Evolutionary conservation across 2,797 vertebrate species (phyloP).

Genomic region (Pipistrellus pipistrellus): DNA sequence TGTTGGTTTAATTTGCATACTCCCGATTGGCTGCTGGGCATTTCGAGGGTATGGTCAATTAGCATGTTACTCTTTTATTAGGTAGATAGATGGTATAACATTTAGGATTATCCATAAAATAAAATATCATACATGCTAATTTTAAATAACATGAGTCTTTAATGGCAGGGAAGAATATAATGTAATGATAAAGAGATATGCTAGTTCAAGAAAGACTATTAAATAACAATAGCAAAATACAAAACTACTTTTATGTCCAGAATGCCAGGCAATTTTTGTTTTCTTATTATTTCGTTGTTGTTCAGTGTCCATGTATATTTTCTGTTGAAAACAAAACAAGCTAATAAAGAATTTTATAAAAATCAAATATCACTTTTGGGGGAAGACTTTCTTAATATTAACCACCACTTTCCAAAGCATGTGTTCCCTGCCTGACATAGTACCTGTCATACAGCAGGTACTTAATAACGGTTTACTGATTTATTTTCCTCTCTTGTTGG

Average conservation of each 20-base stretch:
- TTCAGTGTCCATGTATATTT: background rate
- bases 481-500: background rate
- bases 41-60: no score
- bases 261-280: background rate
- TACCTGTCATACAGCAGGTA: background rate
- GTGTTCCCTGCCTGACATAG: background rate
- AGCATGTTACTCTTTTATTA: no score
- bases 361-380: background rate
- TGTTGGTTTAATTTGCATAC: no score
- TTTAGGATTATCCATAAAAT: background rate
- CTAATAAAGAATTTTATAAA: background rate
- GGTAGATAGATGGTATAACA: background rate
- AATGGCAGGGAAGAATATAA: background rate
- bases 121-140: background rate
- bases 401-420: background rate
- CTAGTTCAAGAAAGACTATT: background rate
- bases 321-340: background rate
- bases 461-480: background rate
- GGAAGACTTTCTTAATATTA: background rate
- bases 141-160: background rate
- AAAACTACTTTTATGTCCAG: background rate
- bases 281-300: constrained; percentile 23
- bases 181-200: background rate
- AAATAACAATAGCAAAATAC: background rate
- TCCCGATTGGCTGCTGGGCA: no score